Conservation (phyloP, 2,113 vertebrate species). For the Hydrochoerus hydrochaeris region DNA sequence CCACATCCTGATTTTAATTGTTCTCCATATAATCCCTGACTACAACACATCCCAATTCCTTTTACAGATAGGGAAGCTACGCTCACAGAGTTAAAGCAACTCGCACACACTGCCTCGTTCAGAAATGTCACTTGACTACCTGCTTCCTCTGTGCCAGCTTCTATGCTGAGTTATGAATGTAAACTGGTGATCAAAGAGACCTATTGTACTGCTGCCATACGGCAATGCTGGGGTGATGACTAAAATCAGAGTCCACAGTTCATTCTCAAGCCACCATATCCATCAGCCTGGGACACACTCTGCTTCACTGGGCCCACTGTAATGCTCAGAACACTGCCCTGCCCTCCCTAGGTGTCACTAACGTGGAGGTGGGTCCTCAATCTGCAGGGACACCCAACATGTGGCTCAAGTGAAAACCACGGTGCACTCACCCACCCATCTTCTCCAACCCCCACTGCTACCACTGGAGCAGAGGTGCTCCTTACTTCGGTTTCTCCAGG, state of each 20-base stretch:
- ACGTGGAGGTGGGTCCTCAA: not conserved
- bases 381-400: not conserved
- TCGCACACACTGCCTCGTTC: not conserved
- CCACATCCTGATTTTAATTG: too few relatives aligned
- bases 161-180: not conserved
- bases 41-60: not conserved
- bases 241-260: not conserved
- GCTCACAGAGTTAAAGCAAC: not conserved
- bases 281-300: not conserved
- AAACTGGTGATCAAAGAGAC: not conserved
- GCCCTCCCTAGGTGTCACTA: not conserved
- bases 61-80: not conserved
- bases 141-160: not conserved
- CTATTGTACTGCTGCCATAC: not conserved
- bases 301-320: not conserved
- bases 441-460: not conserved
- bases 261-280: not conserved
- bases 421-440: too few relatives aligned
- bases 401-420: not conserved
- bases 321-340: not conserved
- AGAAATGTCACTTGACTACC: not conserved
- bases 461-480: not conserved
- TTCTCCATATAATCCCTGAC: too few relatives aligned
- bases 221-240: not conserved
- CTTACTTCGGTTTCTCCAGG: conserved; percentile 62